These are phyloP conservation scores for Apantesis nais DNA, from an alignment of 2,888 invertebrate species.

Conservation along the genomic window DNA sequence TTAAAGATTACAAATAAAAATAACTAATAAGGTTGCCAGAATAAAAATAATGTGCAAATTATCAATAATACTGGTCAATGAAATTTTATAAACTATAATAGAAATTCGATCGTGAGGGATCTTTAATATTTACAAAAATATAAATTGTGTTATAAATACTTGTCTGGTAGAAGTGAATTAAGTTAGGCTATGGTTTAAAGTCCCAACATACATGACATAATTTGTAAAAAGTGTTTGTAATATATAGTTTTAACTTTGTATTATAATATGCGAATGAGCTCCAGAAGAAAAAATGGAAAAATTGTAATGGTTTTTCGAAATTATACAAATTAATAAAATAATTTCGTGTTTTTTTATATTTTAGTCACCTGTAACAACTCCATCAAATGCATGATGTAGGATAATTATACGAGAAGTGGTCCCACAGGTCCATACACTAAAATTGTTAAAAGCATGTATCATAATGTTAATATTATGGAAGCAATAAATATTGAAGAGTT, in stretches of 20 bases:
- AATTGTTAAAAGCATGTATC: too few relatives aligned
- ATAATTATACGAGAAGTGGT: too few relatives aligned
- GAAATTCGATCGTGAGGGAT: not conserved
- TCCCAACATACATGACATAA: slow-evolving; percentile 75
- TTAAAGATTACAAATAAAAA: not conserved
- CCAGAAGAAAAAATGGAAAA: slow-evolving; percentile 64
- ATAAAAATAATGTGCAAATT: not conserved
- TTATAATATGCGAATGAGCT: slow-evolving; percentile 65
- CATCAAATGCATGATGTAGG: not conserved
- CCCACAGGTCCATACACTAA: too few relatives aligned
- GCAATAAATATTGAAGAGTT: too few relatives aligned
- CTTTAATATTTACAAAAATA: not conserved
- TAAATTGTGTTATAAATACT: not conserved
- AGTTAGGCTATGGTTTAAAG: slow-evolving; percentile 41
- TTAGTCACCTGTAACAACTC: not conserved
- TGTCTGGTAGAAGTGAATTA: slow-evolving; percentile 31
- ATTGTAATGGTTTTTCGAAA: slow-evolving; percentile 67
- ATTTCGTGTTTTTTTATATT: not conserved
- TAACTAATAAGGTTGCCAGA: not conserved
- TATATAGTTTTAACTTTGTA: slow-evolving; percentile 77
- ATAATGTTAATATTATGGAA: too few relatives aligned
- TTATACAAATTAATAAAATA: slow-evolving; percentile 65
- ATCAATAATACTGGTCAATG: not conserved
- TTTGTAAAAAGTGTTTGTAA: slow-evolving; percentile 78
- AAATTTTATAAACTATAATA: not conserved